A percentile compares a stretch with the other conserved stretches of the same genome.
Conservation (phyloP, 2,888 invertebrate genomes). For the Xylophagus ater region DNA sequence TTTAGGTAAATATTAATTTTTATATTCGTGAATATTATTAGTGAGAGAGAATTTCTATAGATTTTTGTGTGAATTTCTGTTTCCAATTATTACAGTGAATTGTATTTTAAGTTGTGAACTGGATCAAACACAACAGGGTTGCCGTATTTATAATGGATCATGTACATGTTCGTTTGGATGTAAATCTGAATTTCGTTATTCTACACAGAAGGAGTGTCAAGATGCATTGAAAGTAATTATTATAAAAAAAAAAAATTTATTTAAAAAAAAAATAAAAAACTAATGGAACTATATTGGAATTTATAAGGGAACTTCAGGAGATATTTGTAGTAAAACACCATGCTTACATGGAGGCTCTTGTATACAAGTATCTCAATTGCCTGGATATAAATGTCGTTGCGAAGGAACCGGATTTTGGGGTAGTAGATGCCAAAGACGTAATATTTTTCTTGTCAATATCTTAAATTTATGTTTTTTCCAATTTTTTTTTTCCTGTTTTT, state of each 20-base stretch:
- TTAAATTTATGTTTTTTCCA: not conserved
- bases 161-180: slow-evolving; percentile 53
- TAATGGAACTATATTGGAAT: too few relatives aligned
- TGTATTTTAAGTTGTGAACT: slow-evolving; percentile 36
- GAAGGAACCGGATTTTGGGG: slow-evolving; percentile 49
- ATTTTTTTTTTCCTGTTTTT: slow-evolving; percentile 2
- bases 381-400: slow-evolving; percentile 50
- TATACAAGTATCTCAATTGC: slow-evolving; percentile 47
- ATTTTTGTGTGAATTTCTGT: too few relatives aligned
- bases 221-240: slow-evolving; percentile 46
- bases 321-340: slow-evolving; percentile 49
- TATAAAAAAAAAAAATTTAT: slow-evolving; percentile 7
- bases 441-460: not conserved
- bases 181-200: slow-evolving; percentile 48
- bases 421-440: slow-evolving; percentile 19
- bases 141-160: slow-evolving; percentile 45
- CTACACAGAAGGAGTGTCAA: slow-evolving; percentile 45
- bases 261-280: too few relatives aligned
- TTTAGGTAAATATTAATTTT: too few relatives aligned
- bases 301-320: slow-evolving; percentile 40
- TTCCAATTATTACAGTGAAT: not conserved
- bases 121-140: slow-evolving; percentile 46
- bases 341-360: slow-evolving; percentile 51
- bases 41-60: too few relatives aligned
- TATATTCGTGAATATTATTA: too few relatives aligned